Conservation (phyloP, 2,113 vertebrate genomes). For the Tursiops truncatus region DNA sequence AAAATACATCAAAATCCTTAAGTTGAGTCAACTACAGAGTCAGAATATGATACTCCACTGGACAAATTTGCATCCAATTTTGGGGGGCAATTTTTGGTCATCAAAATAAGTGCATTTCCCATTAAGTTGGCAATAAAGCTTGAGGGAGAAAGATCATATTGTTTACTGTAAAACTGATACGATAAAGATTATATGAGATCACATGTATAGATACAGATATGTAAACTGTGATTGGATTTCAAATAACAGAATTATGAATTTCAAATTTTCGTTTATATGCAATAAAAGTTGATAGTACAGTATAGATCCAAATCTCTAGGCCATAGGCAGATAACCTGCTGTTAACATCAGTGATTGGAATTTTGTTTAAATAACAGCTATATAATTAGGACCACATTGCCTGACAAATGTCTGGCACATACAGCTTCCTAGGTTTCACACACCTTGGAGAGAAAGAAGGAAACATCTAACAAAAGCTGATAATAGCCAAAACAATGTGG, state of each 20-base stretch:
- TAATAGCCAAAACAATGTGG: background rate
- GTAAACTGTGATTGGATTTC: background rate
- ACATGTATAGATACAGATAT: background rate
- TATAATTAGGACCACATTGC: background rate
- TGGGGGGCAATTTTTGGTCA: conserved; percentile 58
- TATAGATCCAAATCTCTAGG: background rate
- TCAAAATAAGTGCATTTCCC: conserved; percentile 72
- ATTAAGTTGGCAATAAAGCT: conserved; percentile 49
- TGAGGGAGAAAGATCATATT: background rate
- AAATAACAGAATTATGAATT: background rate
- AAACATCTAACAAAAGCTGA: background rate
- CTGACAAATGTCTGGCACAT: background rate
- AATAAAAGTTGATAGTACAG: background rate
- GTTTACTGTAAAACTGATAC: background rate
- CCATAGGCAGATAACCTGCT: background rate
- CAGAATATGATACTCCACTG: conserved; percentile 69
- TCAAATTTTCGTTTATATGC: background rate
- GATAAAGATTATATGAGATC: background rate
- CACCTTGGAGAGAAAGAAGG: background rate
- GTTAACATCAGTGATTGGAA: background rate
- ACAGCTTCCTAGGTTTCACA: background rate
- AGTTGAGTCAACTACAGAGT: conserved; percentile 70
- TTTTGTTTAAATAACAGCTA: conserved; percentile 45
- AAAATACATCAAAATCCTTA: conserved; percentile 73
- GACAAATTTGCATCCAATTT: conserved; percentile 66